Percentiles rank a stretch among this genome's conserved stretches.
Evolutionary conservation across 2,888 invertebrate genomes (phyloP).

Genomic region (Pammene aurita): DNA sequence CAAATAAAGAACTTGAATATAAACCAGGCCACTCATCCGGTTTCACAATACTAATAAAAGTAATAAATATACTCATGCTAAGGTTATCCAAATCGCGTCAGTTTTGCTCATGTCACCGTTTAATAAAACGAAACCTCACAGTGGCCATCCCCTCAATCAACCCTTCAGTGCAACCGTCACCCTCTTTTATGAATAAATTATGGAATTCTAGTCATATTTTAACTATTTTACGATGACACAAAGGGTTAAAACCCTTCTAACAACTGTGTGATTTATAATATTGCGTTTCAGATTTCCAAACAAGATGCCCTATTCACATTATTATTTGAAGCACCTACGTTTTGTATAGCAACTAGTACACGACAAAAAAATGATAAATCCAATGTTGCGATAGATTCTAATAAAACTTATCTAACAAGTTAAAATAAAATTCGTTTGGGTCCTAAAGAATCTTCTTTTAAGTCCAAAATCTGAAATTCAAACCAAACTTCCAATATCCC

Average conservation of each 20-base stretch:
- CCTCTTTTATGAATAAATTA: slow-evolving; percentile 34
- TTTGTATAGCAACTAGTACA: not conserved
- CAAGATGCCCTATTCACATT: slow-evolving; percentile 8
- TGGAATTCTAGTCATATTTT: slow-evolving; percentile 30
- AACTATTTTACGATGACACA: slow-evolving; percentile 37
- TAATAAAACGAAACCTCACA: slow-evolving; percentile 24
- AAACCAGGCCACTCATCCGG: slow-evolving; percentile 27
- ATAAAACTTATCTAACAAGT: no score
- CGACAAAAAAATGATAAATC: not conserved
- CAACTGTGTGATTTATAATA: slow-evolving; percentile 19
- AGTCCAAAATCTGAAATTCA: no score
- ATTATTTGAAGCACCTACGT: slow-evolving; percentile 10
- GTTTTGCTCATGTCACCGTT: slow-evolving; percentile 34
- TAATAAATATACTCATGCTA: slow-evolving; percentile 36
- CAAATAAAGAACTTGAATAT: no score
- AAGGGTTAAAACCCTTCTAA: slow-evolving; percentile 17
- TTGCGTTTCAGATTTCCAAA: slow-evolving; percentile 13
- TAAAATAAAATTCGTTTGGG: no score
- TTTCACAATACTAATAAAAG: slow-evolving; percentile 16
- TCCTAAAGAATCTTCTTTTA: no score
- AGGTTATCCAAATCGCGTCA: slow-evolving; percentile 28
- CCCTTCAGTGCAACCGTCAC: slow-evolving; percentile 38
- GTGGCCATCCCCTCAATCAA: slow-evolving; percentile 24
- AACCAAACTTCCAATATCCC: no score
- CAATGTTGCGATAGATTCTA: not conserved